phyloP scores from a whole-genome alignment of 23 tunicate species.

The Corella eumyota region DNA sequence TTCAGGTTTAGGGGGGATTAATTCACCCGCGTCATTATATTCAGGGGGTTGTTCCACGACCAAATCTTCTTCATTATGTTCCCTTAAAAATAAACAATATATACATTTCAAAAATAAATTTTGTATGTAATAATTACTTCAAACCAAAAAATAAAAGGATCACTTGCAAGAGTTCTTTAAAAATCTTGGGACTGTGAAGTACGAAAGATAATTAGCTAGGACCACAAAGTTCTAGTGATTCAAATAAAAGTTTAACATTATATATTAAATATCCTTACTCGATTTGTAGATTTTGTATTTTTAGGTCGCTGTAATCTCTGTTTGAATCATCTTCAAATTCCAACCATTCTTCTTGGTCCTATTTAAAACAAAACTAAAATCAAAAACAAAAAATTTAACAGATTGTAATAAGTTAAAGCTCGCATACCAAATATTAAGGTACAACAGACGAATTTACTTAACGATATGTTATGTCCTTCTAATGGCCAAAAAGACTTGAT shows the following conservation, averaged over 20 bases:
- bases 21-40: constrained; percentile 79
- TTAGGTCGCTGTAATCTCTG: constrained; percentile 87
- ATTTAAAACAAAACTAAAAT: not conserved
- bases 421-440: not conserved
- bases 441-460: too few species aligned
- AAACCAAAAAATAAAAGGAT: too few species aligned
- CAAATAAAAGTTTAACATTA: too few species aligned
- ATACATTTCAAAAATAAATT: too few species aligned
- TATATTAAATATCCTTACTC: too few species aligned
- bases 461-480: too few species aligned
- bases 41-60: constrained; percentile 22
- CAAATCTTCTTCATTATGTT: constrained; percentile 2
- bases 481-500: too few species aligned
- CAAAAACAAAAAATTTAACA: not conserved
- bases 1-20: constrained; percentile 56
- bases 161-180: too few species aligned
- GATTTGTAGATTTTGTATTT: constrained; percentile 79
- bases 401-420: not conserved
- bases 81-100: not conserved
- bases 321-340: constrained; percentile 88
- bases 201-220: too few species aligned
- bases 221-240: too few species aligned
- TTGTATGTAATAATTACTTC: too few species aligned
- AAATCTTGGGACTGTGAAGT: too few species aligned
- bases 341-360: constrained; percentile 92